Evolutionary conservation across 1,140 invertebrate species (phyloP).

Genomic region (Ceratoteleas bidentatus): DNA sequence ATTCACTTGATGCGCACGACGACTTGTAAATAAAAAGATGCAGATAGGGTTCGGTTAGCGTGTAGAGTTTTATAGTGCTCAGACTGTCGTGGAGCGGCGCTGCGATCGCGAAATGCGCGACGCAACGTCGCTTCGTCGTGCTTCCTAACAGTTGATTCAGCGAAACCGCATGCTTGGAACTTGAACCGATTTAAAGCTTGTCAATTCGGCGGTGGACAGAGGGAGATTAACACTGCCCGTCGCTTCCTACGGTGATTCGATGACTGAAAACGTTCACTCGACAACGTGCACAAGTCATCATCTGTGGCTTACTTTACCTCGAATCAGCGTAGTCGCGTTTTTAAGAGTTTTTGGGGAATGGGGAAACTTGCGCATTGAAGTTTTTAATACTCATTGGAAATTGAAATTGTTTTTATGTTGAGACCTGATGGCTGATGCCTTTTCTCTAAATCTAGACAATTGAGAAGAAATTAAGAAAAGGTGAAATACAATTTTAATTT

Average conservation of each 20-base stretch:
- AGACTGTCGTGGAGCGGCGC: neutral
- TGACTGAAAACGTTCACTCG: neutral
- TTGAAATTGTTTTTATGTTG: too few relatives aligned
- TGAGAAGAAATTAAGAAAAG: too few relatives aligned
- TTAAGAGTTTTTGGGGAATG: too few relatives aligned
- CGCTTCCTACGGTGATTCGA: constrained; percentile 34
- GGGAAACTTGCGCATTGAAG: too few relatives aligned
- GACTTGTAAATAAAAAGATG: constrained; percentile 14
- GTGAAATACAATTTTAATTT: too few relatives aligned
- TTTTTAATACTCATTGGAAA: too few relatives aligned
- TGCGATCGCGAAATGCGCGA: neutral
- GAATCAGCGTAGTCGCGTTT: too few relatives aligned
- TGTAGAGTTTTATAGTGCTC: constrained; percentile 21
- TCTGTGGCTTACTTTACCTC: too few relatives aligned
- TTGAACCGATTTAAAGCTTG: constrained; percentile 19
- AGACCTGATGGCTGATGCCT: too few relatives aligned
- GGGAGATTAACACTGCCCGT: constrained; percentile 35
- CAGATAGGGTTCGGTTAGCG: constrained; percentile 9
- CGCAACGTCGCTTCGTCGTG: constrained; percentile 8
- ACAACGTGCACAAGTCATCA: too few relatives aligned
- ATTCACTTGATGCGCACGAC: neutral
- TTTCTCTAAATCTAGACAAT: too few relatives aligned
- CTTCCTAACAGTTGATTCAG: constrained; percentile 24
- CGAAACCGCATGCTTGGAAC: constrained; percentile 18
- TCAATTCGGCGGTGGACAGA: constrained; percentile 35